phyloP scores from a whole-genome alignment of 2,888 invertebrate species.

The Nowickia ferox region DNA sequence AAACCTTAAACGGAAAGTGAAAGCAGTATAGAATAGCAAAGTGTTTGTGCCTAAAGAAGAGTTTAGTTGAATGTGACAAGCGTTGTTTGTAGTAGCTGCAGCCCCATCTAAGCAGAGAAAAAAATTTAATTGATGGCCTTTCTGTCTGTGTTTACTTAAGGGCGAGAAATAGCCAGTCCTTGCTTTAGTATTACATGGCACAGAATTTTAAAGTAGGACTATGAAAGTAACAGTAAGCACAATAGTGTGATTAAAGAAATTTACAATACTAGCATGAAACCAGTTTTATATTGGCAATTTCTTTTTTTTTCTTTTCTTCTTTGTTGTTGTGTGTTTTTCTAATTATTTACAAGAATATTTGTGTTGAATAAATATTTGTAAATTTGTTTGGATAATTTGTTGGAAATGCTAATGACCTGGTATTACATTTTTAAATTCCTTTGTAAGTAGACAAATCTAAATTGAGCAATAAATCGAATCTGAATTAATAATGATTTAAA shows the following conservation, averaged over 20 bases:
- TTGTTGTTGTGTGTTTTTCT: not conserved
- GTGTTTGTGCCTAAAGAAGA: not conserved
- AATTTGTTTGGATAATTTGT: constrained; percentile 30
- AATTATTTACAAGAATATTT: not conserved
- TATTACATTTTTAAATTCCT: constrained; percentile 13
- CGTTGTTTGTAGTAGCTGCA: constrained; percentile 25
- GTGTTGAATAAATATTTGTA: constrained; percentile 22
- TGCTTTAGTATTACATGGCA: not conserved
- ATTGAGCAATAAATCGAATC: constrained; percentile 18
- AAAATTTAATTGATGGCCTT: constrained; percentile 45
- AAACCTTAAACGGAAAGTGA: not conserved
- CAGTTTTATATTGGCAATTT: constrained; percentile 40
- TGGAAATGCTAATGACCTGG: constrained; percentile 17
- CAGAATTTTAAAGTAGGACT: not conserved
- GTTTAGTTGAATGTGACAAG: not conserved
- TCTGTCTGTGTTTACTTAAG: constrained; percentile 27
- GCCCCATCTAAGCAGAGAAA: constrained; percentile 3
- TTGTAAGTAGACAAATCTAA: constrained; percentile 1
- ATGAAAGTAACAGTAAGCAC: not conserved
- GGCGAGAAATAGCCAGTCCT: not conserved
- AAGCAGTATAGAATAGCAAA: not conserved
- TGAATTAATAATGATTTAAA: not conserved
- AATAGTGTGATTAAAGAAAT: constrained; percentile 30
- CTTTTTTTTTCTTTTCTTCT: not conserved
- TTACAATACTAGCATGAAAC: constrained; percentile 34